Base-by-base conservation (phyloP, 2,113 vertebrate species). In the Cranoglanis bouderius region DNA sequence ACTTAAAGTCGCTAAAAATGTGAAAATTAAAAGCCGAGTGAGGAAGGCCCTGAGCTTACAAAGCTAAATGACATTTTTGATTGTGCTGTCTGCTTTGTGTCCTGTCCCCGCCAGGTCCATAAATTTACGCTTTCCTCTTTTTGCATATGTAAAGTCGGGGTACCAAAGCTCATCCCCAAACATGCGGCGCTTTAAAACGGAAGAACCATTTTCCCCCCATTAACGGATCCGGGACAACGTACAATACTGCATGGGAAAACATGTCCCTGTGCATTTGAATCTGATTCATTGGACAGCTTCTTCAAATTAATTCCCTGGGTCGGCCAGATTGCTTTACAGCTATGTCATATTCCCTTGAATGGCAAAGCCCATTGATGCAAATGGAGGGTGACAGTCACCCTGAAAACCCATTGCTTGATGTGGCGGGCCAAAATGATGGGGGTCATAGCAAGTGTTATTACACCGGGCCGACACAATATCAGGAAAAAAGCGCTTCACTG, bases 281-380 rank as follows among this genome's bases (percentile, higher is more conserved):
- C 95, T 95, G 96, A 97, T 98, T 96, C 97, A 97, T 97, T 95
- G 96, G 96, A 97, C 96, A 96, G 97, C 96, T 95, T 97, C 96
- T 97, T 96, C 97, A 97, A 98, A 98, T 99, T 97, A 99, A 99
- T 98, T 97, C 96, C 97, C 96, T 97, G 96, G 96, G 96, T 97
- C 95, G 96, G 96, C 96, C 96, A 96, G 97, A 98, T 98, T 98
- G 97, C 97, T 97, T 96, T 96, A 97, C 96, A 96, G 95, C 97
- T 97, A 95, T 97, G 97, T 98, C 97, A 98, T 97, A 97, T 96
- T 96, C 92, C 94, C 95, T 96, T 97, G 97, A 98, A 99, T 97
- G 96, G 96, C 93, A 96, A 95, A 93, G 94, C 95, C 94, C 94
- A 95, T 95, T 98, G 98, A 99, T 95, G 96, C 94, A 97, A 97